Conservation (phyloP, 2,113 vertebrate genomes). For the Pandion haliaetus region DNA sequence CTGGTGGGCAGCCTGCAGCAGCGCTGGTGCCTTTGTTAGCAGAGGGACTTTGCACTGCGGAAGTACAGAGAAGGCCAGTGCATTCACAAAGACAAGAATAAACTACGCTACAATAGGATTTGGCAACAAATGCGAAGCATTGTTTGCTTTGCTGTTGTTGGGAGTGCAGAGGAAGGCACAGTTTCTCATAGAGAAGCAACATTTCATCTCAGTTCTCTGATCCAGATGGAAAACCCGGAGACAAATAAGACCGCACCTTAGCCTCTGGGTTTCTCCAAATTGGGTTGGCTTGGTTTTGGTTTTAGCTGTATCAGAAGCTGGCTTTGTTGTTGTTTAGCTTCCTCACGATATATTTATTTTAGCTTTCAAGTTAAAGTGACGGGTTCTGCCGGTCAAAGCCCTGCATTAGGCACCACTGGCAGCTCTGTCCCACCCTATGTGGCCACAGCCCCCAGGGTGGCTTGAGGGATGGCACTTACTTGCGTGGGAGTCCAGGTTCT, state of each 20-base stretch:
- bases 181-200: background rate
- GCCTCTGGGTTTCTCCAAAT: background rate
- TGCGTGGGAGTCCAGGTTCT: background rate
- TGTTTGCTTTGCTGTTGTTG: background rate
- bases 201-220: background rate
- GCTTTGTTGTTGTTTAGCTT: background rate
- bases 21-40: background rate
- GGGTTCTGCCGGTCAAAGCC: background rate
- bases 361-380: background rate
- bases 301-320: background rate
- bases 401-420: background rate
- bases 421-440: background rate
- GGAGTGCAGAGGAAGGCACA: background rate
- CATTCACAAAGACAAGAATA: slow-evolving; percentile 28
- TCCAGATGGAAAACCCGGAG: background rate
- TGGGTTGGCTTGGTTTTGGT: background rate
- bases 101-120: background rate
- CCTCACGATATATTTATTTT: background rate
- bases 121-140: background rate
- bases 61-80: background rate
- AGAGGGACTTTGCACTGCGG: background rate
- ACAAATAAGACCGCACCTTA: background rate
- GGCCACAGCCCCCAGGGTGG: background rate
- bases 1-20: background rate
- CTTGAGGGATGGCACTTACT: background rate